Percentiles rank a stretch among this genome's conserved stretches.
These are phyloP conservation scores for Camptogramma bilineatum DNA, from an alignment of 2,888 invertebrate genomes.

Conservation along the genomic window DNA sequence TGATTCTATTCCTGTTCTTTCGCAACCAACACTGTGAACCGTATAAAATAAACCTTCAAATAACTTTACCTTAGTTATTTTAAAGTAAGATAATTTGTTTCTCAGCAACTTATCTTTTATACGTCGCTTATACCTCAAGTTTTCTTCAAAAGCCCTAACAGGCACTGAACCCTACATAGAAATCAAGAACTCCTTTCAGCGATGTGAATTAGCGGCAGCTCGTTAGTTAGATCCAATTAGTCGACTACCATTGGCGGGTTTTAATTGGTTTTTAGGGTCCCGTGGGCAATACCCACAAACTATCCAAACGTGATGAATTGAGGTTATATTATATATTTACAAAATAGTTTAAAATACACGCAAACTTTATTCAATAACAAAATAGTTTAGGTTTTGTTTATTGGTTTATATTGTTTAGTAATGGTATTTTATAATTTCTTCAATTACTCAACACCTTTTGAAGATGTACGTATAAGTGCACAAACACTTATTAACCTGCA, in stretches of 20 bases:
- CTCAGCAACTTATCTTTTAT: too few species aligned
- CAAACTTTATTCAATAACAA: too few species aligned
- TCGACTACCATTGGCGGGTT: slow-evolving; percentile 45
- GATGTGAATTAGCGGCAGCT: slow-evolving; percentile 48
- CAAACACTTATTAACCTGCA: too few species aligned
- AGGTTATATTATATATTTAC: background rate
- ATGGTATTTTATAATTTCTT: too few species aligned
- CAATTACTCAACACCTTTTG: too few species aligned
- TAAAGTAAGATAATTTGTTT: too few species aligned
- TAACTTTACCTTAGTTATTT: too few species aligned
- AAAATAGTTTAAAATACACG: background rate
- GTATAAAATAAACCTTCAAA: too few species aligned
- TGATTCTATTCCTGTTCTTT: too few species aligned
- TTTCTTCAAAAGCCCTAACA: background rate
- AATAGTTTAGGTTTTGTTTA: background rate
- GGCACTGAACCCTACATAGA: slow-evolving; percentile 9
- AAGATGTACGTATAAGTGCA: too few species aligned
- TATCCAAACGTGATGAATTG: background rate
- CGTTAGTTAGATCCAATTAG: slow-evolving; percentile 65
- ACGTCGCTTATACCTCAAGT: background rate
- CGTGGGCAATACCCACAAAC: slow-evolving; percentile 5
- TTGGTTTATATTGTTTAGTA: background rate
- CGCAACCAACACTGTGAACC: too few species aligned
- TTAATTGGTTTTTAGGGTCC: slow-evolving; percentile 58
- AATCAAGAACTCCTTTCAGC: slow-evolving; percentile 25